Conservation (phyloP, 2,113 vertebrate genomes). For the Miniopterus natalensis region DNA sequence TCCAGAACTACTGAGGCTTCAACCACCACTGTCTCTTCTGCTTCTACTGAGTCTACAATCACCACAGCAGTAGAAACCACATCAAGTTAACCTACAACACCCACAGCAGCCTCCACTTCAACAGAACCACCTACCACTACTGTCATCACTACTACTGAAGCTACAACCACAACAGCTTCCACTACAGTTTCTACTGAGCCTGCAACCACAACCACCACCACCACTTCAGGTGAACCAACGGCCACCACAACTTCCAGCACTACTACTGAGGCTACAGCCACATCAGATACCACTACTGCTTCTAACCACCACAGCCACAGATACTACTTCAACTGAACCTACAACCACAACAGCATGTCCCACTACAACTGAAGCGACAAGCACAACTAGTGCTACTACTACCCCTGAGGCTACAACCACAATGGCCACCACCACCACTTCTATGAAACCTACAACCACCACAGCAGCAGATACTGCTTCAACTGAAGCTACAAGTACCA, state of each 20-base stretch:
- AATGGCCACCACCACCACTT: neutral
- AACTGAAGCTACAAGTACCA: neutral
- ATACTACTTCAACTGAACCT: neutral
- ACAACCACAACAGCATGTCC: neutral
- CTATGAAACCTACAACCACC: too few species aligned
- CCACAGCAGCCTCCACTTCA: neutral
- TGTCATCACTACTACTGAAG: accelerated
- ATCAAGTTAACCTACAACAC: neutral
- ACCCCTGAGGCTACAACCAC: too few species aligned
- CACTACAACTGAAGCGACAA: neutral
- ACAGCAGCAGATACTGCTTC: neutral
- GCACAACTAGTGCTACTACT: neutral
- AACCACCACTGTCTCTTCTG: neutral
- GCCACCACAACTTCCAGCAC: too few species aligned
- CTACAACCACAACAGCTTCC: too few species aligned
- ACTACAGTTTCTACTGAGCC: neutral
- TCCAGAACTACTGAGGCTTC: neutral
- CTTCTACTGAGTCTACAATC: neutral
- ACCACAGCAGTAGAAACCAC: neutral
- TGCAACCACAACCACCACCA: accelerated
- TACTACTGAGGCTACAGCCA: neutral
- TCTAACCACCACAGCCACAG: neutral
- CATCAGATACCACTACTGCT: neutral
- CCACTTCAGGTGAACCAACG: too few species aligned
- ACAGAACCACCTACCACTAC: too few species aligned